These are phyloP conservation scores for Miniopterus natalensis DNA, from an alignment of 2,113 vertebrate species.

Conservation along the genomic window DNA sequence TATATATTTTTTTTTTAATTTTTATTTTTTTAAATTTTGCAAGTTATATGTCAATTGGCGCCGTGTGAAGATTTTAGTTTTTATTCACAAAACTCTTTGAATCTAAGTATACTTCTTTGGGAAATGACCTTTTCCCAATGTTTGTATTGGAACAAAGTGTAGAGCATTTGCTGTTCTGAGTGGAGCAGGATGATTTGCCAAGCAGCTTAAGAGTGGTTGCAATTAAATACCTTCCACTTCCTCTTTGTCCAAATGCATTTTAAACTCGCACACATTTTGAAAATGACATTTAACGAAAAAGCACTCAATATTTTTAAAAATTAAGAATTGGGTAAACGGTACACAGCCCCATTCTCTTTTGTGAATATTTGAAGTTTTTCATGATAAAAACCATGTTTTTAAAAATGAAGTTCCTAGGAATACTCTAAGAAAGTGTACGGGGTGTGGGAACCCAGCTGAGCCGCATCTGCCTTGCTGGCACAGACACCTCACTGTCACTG, in stretches of 20 bases:
- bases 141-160: not conserved
- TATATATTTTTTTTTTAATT: not conserved
- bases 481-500: not conserved
- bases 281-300: constrained; percentile 26
- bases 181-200: not conserved
- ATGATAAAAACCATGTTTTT: not conserved
- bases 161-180: not conserved
- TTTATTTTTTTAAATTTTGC: not conserved
- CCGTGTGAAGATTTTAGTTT: not conserved
- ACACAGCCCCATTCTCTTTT: not conserved
- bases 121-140: not conserved
- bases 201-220: too few species aligned
- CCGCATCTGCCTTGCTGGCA: not conserved
- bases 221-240: not conserved
- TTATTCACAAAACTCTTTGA: not conserved
- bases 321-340: not conserved
- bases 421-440: not conserved
- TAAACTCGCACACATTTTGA: not conserved
- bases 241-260: not conserved
- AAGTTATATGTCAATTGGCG: not conserved
- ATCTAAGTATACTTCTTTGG: not conserved
- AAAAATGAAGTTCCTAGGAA: not conserved
- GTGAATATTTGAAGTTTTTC: not conserved
- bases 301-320: not conserved
- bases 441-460: too few species aligned